Evolutionary conservation across 37 sponge, comb jelly and placozoan species (phyloP), one percentile per base, ranked within the genome.

Genomic region (Theonella swinhoei): DNA sequence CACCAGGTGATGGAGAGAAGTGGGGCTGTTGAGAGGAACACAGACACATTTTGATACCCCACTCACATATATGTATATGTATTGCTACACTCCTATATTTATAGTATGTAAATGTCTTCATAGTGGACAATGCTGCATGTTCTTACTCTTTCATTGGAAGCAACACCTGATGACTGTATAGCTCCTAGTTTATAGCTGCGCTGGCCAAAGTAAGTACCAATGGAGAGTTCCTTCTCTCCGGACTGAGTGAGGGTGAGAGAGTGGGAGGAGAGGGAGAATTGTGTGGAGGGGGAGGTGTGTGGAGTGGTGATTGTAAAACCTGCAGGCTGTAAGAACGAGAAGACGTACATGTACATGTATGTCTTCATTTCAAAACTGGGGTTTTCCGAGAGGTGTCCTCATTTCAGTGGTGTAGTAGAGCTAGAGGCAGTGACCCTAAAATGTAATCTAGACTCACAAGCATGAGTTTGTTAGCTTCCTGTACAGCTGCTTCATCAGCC

Each of bases 111-210:
- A n/a, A n/a, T n/a, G n/a, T n/a, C n/a, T n/a, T n/a, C n/a, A n/a
- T n/a, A n/a, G n/a, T n/a, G n/a, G n/a, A n/a, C n/a, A n/a, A n/a
- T n/a, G n/a, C n/a, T n/a, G n/a, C n/a, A n/a, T n/a, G n/a, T n/a
- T 62, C 87, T 70, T 60, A 81, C 88, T 39, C 88, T 81, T 26
- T 76, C 26, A 8, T 54, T 75, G 24, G 89, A 78, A 0, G 89
- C 11, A 47, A 14, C 54, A 25, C 70, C 60, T 11, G 19, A 4
- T 3, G 64, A 26, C 29, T 68, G 63, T 3, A 83, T 72, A 19
- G 38, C 65, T 40, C 89, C 89, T 30, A 88, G 42, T 63, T 59
- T 17, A 30, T 83, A 33, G 34, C 89, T 88, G 72, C 66, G 68
- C 74, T 70, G 42, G 26, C 70, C 68, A 62, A 88, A 88, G 79